Conservation (phyloP, 1,140 invertebrate species). For the Ceratina australensis region DNA sequence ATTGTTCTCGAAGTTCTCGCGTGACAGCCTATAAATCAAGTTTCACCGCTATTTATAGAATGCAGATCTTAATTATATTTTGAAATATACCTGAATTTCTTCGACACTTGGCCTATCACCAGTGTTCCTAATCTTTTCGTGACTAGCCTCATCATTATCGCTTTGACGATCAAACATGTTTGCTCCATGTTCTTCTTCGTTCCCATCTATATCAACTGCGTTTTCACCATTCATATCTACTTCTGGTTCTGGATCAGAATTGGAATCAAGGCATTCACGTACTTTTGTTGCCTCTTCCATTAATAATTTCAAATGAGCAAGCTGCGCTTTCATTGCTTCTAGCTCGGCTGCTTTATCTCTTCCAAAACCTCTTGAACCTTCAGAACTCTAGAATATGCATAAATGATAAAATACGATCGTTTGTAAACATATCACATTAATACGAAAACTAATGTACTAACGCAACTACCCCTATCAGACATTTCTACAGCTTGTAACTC, state of each 20-base stretch:
- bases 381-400: constrained; percentile 61
- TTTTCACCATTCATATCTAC: constrained; percentile 52
- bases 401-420: not conserved
- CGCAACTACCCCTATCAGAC: constrained; percentile 66
- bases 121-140: constrained; percentile 55
- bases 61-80: not conserved
- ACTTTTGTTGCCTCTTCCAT: constrained; percentile 71
- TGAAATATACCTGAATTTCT: constrained; percentile 65
- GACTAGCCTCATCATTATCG: constrained; percentile 58
- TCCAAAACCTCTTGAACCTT: constrained; percentile 60
- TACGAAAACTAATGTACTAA: constrained; percentile 57
- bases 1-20: constrained; percentile 74
- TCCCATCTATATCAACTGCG: constrained; percentile 32
- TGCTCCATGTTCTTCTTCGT: constrained; percentile 52
- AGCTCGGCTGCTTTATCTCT: constrained; percentile 74
- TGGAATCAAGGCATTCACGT: constrained; percentile 59
- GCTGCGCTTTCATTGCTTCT: constrained; percentile 73
- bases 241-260: constrained; percentile 64
- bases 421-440: not conserved
- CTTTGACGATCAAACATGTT: constrained; percentile 62
- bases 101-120: constrained; percentile 61
- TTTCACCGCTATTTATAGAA: constrained; percentile 1
- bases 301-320: constrained; percentile 73
- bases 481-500: constrained; percentile 72
- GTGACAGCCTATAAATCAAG: constrained; percentile 67